Evolutionary conservation across 2,797 vertebrate species (phyloP).

Genomic region (Enteromius viviparus): DNA sequence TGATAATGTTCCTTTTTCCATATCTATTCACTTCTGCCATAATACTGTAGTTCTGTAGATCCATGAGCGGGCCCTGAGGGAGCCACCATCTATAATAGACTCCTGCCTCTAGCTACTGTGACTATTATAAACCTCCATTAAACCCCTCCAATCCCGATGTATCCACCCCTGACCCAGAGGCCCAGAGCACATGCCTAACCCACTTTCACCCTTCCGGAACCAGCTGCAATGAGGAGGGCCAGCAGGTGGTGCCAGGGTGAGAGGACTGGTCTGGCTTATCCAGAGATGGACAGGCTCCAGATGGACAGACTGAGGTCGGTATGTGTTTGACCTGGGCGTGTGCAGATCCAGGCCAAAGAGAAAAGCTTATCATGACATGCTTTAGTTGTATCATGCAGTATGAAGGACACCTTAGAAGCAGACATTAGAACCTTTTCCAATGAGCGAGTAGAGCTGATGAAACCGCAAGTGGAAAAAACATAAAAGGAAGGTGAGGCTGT

Average conservation of each 20-base stretch:
- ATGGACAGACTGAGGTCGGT: neutral
- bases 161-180: constrained; percentile 43
- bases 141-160: constrained; percentile 26
- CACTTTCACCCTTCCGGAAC: constrained; percentile 35
- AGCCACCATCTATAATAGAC: constrained; percentile 52
- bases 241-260: neutral
- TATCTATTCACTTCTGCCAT: constrained; percentile 35
- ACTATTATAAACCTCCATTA: constrained; percentile 57
- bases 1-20: constrained; percentile 20
- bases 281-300: constrained; percentile 25
- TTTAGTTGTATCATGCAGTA: neutral
- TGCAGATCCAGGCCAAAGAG: constrained; percentile 20
- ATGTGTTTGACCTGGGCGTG: neutral
- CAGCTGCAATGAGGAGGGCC: constrained; percentile 13
- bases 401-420: neutral
- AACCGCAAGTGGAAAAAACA: neutral
- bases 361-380: constrained; percentile 11
- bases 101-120: constrained; percentile 53
- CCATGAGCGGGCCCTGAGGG: constrained; percentile 27
- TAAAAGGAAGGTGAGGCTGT: neutral
- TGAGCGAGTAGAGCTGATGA: neutral
- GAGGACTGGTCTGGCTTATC: constrained; percentile 14
- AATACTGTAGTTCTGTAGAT: constrained; percentile 23
- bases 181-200: constrained; percentile 43
- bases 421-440: neutral